phyloP scores from a whole-genome alignment of 2,113 vertebrate species.

The Myodes glareolus region DNA sequence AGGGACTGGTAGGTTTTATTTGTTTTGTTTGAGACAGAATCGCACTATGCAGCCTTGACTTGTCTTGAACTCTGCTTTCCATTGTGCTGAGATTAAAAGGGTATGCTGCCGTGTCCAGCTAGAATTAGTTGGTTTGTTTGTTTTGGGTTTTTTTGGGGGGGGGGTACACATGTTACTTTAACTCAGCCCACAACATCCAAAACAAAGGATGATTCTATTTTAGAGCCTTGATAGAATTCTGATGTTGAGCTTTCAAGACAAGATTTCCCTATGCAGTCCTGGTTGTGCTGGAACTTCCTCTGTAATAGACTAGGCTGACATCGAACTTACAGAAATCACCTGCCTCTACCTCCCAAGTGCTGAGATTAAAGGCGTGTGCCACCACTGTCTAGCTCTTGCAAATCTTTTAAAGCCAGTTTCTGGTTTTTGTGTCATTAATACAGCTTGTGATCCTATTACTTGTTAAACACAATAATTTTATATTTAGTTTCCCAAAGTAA shows the following conservation, averaged over 20 bases:
- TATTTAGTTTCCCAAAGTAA: neutral
- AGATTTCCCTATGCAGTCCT: neutral
- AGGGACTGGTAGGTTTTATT: neutral
- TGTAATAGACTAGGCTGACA: neutral
- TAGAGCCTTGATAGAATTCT: neutral
- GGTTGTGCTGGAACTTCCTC: neutral
- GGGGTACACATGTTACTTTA: neutral
- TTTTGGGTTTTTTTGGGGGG: neutral
- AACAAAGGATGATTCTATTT: neutral
- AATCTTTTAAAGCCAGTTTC: neutral
- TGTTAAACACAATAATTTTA: conserved; percentile 32
- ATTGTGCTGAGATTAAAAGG: neutral
- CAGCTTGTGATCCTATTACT: neutral
- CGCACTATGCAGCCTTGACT: neutral
- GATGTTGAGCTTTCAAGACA: neutral
- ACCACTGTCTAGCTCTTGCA: neutral
- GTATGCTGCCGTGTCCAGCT: neutral
- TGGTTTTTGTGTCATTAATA: neutral
- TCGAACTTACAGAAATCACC: neutral
- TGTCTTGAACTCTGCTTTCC: neutral
- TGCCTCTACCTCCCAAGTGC: neutral
- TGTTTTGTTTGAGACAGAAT: neutral
- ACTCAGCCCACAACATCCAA: neutral
- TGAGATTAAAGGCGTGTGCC: neutral
- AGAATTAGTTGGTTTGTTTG: neutral